Evolutionary conservation across 2,113 vertebrate species (phyloP), one percentile per base, ranked within the genome.

Genomic region (Dromaius novaehollandiae): DNA sequence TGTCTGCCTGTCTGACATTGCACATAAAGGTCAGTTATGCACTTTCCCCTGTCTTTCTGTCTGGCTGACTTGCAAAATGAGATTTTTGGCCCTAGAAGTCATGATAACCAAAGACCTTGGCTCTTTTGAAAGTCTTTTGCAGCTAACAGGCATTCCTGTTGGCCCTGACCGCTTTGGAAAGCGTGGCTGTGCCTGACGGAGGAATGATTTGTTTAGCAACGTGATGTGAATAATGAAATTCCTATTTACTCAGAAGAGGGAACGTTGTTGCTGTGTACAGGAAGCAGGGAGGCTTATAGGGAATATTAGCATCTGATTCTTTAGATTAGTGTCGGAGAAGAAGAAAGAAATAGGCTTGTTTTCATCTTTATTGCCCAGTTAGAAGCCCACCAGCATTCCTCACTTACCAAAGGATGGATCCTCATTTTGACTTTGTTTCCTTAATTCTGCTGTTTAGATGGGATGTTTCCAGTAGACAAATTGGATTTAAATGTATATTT

Each of bases 111-210:
- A 13, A 1, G 12, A 44, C 38, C 36, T 69, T 73, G 68, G 16
- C 21, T 89, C 73, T 96, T 82, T 26, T 75, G 46, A 86, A 82
- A 38, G 13, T 64, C 30, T 36, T 14, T 3, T 70, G 34, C 28
- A 65, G 46, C 22, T 65, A n/a, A 11, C 32, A 38, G 64, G 32
- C 3, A 1, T 81, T 78, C 4, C 36, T 88, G 22, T 68, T 38
- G 64, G 21, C 65, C 63, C 55, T 40, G 30, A 20, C 60, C 55
- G 25, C 42, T 78, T 46, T 83, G 53, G 63, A 61, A 83, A 78
- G 16, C 1, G 4, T 36, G 30, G 4, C 66, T 77, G 36, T 92
- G 36, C 34, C 42, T 1, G 2, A 11, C 0, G 1, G 8, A 61
- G 40, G 4, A 8, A 12, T 50, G 42, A 60, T 22, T 42, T 55